Percentiles rank a stretch among this genome's conserved stretches.
phyloP scores from a whole-genome alignment of 2,797 vertebrate genomes.

The Falco cherrug region DNA sequence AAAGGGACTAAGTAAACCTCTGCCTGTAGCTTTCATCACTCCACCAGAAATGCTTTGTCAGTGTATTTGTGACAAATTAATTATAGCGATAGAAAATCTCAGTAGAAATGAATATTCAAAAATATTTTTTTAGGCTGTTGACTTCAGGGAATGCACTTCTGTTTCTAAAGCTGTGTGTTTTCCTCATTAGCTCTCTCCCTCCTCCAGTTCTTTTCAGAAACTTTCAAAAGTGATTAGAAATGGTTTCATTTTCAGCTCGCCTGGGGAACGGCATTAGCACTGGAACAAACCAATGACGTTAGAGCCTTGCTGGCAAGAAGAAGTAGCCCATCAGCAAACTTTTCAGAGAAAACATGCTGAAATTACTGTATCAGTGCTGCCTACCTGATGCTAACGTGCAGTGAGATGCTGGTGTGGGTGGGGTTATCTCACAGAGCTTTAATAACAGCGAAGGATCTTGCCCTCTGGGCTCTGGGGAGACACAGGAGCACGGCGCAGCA shows the following conservation, averaged over 20 bases:
- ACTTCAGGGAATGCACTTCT: constrained; percentile 28
- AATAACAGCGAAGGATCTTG: not conserved
- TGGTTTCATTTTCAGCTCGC: constrained; percentile 37
- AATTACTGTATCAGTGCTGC: not conserved
- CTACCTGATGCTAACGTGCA: not conserved
- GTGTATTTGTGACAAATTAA: constrained; percentile 67
- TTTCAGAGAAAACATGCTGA: not conserved
- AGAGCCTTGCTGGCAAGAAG: not conserved
- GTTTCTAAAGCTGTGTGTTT: not conserved
- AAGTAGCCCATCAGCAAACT: not conserved
- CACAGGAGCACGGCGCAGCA: not conserved
- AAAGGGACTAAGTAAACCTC: constrained; percentile 41
- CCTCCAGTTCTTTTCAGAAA: constrained; percentile 14
- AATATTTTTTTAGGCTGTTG: not conserved
- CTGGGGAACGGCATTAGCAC: constrained; percentile 37
- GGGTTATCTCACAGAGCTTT: not conserved
- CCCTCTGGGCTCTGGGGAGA: not conserved
- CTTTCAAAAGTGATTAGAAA: constrained; percentile 46
- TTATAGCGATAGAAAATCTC: constrained; percentile 43
- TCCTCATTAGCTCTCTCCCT: constrained; percentile 30
- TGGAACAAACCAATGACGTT: constrained; percentile 5
- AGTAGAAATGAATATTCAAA: constrained; percentile 43
- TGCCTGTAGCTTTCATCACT: constrained; percentile 65
- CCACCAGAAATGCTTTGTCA: constrained; percentile 56
- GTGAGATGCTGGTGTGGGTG: not conserved